A percentile compares a stretch with the other conserved stretches of the same genome.
These are phyloP conservation scores for Gobionotothen gibberifrons DNA, from an alignment of 2,797 vertebrate genomes.

Conservation along the genomic window DNA sequence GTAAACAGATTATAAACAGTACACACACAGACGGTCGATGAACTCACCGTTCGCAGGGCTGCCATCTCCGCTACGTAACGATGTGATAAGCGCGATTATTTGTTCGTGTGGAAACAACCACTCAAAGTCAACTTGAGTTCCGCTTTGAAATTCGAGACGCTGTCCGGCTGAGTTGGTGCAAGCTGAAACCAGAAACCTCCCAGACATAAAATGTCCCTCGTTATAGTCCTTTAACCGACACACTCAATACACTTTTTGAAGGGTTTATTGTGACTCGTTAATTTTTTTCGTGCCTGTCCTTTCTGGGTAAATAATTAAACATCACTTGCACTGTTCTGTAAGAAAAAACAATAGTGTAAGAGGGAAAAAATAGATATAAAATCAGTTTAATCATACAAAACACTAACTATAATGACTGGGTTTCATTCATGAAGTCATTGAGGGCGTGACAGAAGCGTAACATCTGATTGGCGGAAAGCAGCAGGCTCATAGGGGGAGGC, in stretches of 20 bases:
- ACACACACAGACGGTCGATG: constrained; percentile 41
- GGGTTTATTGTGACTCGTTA: background rate
- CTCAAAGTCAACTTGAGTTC: constrained; percentile 65
- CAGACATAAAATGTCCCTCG: background rate
- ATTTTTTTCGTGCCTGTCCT: background rate
- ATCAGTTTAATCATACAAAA: background rate
- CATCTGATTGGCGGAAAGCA: constrained; percentile 59
- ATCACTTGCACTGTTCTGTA: background rate
- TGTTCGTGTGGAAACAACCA: constrained; percentile 60
- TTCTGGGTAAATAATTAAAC: background rate
- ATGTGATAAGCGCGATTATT: constrained; percentile 27
- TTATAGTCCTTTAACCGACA: background rate
- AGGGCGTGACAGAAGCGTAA: constrained; percentile 54
- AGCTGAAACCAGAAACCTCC: background rate
- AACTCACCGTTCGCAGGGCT: constrained; percentile 83
- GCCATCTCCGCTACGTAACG: constrained; percentile 78
- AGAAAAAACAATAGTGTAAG: background rate
- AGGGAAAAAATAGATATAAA: background rate
- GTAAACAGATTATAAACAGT: constrained; percentile 8
- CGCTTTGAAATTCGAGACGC: constrained; percentile 51
- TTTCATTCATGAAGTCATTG: constrained; percentile 23
- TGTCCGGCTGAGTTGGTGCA: too few relatives aligned
- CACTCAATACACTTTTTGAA: background rate
- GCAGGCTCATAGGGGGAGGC: background rate
- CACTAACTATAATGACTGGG: background rate